A percentile compares a stretch with the other conserved stretches of the same genome.
Evolutionary conservation across 1,140 invertebrate genomes (phyloP).

Genomic region (Meteorus sp.): DNA sequence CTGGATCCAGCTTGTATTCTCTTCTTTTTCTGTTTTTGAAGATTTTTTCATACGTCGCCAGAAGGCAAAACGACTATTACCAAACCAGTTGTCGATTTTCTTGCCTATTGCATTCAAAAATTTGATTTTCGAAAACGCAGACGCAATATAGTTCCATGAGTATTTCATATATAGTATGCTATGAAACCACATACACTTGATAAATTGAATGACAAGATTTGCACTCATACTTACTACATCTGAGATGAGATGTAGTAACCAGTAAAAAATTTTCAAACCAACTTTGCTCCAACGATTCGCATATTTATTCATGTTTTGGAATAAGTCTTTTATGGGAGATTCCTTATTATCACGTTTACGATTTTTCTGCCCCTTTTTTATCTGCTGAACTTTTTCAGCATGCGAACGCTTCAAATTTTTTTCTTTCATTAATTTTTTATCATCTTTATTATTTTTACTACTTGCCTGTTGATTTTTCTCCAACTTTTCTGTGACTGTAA

Average conservation of each 20-base stretch:
- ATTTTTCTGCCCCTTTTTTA: constrained; percentile 49
- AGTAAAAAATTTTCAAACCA: constrained; percentile 68
- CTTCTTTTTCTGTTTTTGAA: constrained; percentile 40
- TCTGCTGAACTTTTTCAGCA: constrained; percentile 54
- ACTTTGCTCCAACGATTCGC: constrained; percentile 70
- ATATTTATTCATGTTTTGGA: constrained; percentile 60
- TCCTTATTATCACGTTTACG: constrained; percentile 50
- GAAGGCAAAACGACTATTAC: constrained; percentile 64
- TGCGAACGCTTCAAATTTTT: constrained; percentile 52
- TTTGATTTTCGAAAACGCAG: constrained; percentile 49
- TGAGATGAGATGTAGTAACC: constrained; percentile 76
- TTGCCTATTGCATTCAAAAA: constrained; percentile 58
- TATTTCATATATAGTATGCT: constrained; percentile 53
- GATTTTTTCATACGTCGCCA: constrained; percentile 57
- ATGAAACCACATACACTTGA: constrained; percentile 52
- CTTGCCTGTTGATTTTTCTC: constrained; percentile 59
- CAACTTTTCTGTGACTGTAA: constrained; percentile 42
- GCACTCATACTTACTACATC: constrained; percentile 77
- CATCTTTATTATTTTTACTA: constrained; percentile 54
- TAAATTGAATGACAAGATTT: constrained; percentile 71
- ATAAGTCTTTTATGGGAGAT: constrained; percentile 55
- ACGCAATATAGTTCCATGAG: constrained; percentile 47
- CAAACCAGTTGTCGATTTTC: constrained; percentile 64
- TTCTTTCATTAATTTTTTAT: constrained; percentile 56
- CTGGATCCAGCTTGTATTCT: constrained; percentile 52